Evolutionary conservation across 2,797 vertebrate species (phyloP).

Genomic region (Anas capensis): DNA sequence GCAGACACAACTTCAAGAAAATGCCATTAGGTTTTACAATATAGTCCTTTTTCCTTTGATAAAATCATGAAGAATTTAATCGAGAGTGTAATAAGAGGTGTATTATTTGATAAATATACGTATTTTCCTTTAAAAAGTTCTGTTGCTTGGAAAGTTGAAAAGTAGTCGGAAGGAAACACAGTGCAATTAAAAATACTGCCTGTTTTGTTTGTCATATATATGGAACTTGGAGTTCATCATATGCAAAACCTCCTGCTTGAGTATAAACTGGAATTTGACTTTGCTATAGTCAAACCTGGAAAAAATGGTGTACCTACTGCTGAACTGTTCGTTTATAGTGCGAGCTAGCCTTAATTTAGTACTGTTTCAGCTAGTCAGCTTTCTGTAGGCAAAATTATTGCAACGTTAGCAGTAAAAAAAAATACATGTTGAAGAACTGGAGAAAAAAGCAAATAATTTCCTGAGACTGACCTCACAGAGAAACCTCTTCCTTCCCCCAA

Average conservation of each 20-base stretch:
- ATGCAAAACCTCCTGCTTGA: not conserved
- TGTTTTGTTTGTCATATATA: not conserved
- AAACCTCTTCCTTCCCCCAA: constrained; percentile 48
- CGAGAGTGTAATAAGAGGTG: not conserved
- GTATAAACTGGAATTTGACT: not conserved
- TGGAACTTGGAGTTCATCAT: not conserved
- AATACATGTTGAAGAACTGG: not conserved
- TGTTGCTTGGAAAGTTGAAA: not conserved
- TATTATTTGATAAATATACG: not conserved
- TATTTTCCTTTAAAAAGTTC: not conserved
- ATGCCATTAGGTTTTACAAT: not conserved
- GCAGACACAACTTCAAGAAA: not conserved
- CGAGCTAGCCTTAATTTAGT: not conserved
- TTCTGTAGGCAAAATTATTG: not conserved
- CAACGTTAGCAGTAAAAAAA: not conserved
- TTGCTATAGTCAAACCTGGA: not conserved
- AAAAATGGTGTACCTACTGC: not conserved
- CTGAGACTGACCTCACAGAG: not conserved
- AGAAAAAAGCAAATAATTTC: constrained; percentile 30
- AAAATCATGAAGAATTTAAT: not conserved
- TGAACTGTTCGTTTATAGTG: not conserved
- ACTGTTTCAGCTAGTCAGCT: not conserved
- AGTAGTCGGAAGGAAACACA: not conserved
- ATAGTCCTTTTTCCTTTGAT: not conserved
- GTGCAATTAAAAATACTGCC: not conserved